Evolutionary conservation across 1,140 invertebrate genomes (phyloP).

Genomic region (Procambarus virginalis): DNA sequence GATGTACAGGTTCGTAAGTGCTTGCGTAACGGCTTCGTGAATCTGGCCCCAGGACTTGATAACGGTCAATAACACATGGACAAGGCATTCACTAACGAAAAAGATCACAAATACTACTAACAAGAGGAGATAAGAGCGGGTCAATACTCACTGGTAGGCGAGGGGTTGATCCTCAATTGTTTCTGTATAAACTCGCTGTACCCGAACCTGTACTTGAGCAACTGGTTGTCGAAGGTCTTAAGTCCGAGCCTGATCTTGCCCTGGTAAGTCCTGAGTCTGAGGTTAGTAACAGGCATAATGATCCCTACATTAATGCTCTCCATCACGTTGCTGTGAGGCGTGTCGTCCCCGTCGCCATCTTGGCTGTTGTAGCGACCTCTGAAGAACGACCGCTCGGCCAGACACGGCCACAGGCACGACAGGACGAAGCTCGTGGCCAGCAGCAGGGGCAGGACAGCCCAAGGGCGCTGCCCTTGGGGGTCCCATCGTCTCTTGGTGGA

Average conservation of each 20-base stretch:
- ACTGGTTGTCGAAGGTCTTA: slow-evolving; percentile 22
- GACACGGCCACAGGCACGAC: neutral
- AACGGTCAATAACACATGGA: no score
- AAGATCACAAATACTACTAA: no score
- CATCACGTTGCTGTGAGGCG: neutral
- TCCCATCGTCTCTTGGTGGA: neutral
- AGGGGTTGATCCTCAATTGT: slow-evolving; percentile 47
- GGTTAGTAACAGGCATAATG: slow-evolving; percentile 45
- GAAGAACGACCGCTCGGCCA: neutral
- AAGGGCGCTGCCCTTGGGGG: neutral
- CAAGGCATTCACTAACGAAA: no score
- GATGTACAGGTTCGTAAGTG: no score
- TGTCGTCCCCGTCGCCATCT: neutral
- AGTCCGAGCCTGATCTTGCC: slow-evolving; percentile 22
- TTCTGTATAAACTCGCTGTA: slow-evolving; percentile 50
- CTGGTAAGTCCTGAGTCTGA: slow-evolving; percentile 36
- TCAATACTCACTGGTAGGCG: slow-evolving; percentile 55
- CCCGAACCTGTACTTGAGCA: slow-evolving; percentile 30
- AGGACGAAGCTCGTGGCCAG: neutral
- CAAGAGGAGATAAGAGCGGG: no score
- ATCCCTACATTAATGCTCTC: slow-evolving; percentile 31
- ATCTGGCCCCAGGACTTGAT: no score
- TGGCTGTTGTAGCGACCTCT: neutral
- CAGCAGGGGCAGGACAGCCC: neutral
- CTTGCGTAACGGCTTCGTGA: no score